A percentile compares a stretch with the other conserved stretches of the same genome.
phyloP scores from a whole-genome alignment of 1,140 invertebrate genomes.

The Drosophila paulistorum region DNA sequence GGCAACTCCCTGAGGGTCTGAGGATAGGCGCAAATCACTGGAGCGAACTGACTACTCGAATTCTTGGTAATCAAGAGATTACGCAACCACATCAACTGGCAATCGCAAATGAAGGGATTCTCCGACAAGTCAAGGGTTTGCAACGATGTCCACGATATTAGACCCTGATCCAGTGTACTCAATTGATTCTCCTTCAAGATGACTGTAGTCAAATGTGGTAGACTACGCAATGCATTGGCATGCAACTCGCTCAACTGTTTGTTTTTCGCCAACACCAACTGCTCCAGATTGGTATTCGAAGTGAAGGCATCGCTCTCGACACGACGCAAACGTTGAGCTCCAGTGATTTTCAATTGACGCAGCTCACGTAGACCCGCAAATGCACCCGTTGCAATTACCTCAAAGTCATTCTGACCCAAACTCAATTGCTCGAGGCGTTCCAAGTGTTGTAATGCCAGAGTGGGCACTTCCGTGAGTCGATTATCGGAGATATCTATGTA shows the following conservation, averaged over 20 bases:
- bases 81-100: conserved; percentile 90
- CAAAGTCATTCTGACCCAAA: conserved; percentile 92
- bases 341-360: conserved; percentile 89
- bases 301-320: conserved; percentile 90
- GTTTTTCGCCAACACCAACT: conserved; percentile 89
- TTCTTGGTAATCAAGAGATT: conserved; percentile 90
- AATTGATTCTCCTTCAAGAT: conserved; percentile 91
- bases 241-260: conserved; percentile 88
- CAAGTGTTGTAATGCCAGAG: conserved; percentile 88
- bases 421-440: conserved; percentile 90
- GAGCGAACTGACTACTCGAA: conserved; percentile 76
- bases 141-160: conserved; percentile 91
- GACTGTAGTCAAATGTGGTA: conserved; percentile 90
- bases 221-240: conserved; percentile 89
- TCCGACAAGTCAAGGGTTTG: conserved; percentile 90
- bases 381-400: conserved; percentile 86
- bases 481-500: conserved; percentile 92
- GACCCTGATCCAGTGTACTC: conserved; percentile 88
- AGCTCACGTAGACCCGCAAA: conserved; percentile 91
- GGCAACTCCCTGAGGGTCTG: conserved; percentile 87
- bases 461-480: conserved; percentile 89
- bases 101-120: conserved; percentile 92
- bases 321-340: conserved; percentile 87
- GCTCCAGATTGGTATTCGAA: conserved; percentile 92
- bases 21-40: conserved; percentile 89